These are phyloP conservation scores for Echinops telfairi DNA, from an alignment of 2,113 vertebrate species.

Conservation along the genomic window DNA sequence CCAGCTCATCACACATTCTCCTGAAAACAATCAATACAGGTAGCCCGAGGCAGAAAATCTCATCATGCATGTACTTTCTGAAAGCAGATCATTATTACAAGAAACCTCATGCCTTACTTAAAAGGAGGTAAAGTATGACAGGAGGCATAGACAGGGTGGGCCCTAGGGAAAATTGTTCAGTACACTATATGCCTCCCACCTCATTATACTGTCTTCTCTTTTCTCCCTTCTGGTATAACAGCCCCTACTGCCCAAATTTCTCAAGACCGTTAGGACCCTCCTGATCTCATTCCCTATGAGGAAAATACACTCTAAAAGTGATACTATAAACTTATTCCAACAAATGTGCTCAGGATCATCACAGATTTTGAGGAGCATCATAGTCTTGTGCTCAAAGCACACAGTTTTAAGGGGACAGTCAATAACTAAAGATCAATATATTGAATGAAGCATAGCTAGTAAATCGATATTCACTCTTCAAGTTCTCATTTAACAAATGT, in stretches of 20 bases:
- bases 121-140: conserved; percentile 50
- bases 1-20: conserved; percentile 53
- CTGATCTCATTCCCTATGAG: neutral
- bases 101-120: conserved; percentile 42
- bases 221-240: neutral
- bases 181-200: conserved; percentile 34
- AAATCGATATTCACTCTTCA: conserved; percentile 47
- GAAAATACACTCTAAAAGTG: conserved; percentile 31
- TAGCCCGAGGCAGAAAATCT: conserved; percentile 62
- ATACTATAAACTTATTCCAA: conserved; percentile 29
- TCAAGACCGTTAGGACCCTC: neutral
- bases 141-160: conserved; percentile 23
- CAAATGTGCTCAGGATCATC: conserved; percentile 17
- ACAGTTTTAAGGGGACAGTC: neutral
- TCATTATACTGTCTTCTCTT: conserved; percentile 36
- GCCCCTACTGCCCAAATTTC: neutral
- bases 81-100: conserved; percentile 72
- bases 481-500: neutral
- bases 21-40: conserved; percentile 69
- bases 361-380: neutral
- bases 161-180: conserved; percentile 34
- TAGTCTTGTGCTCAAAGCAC: conserved; percentile 24
- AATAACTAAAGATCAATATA: conserved; percentile 59
- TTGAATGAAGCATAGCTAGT: neutral
- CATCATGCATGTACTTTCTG: conserved; percentile 55